These are phyloP conservation scores for Pogonocichla stellata DNA, from an alignment of 2,113 vertebrate species.

Conservation along the genomic window DNA sequence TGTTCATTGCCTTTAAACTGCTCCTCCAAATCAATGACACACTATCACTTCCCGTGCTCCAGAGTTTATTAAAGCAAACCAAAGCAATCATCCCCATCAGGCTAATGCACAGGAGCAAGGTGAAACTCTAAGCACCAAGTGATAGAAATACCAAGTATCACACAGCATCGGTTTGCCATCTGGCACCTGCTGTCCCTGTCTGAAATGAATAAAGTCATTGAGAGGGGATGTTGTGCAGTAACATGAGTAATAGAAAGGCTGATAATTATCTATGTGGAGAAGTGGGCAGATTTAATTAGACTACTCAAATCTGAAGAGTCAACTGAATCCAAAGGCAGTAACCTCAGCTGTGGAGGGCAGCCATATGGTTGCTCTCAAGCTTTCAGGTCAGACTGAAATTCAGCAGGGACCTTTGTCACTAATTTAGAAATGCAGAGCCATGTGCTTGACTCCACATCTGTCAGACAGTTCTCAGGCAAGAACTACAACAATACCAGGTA, in stretches of 20 bases:
- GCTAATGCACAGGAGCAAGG: conserved; percentile 55
- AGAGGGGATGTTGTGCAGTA: conserved; percentile 55
- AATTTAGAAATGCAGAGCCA: not conserved
- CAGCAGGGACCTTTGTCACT: not conserved
- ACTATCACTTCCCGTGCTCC: conserved; percentile 48
- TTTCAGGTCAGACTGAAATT: conserved; percentile 23
- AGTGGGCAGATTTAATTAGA: conserved; percentile 69
- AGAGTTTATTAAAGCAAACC: conserved; percentile 50
- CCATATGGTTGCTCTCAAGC: not conserved
- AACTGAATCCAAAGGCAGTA: conserved; percentile 40
- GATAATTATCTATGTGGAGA: conserved; percentile 67
- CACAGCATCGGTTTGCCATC: conserved; percentile 62
- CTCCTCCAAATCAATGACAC: conserved; percentile 33
- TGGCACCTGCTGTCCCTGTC: conserved; percentile 73
- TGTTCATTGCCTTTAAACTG: conserved; percentile 53
- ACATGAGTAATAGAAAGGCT: conserved; percentile 68
- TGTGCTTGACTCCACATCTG: not conserved
- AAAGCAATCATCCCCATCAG: conserved; percentile 28
- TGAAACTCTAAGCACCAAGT: conserved; percentile 68
- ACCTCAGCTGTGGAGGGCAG: not conserved
- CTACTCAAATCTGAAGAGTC: conserved; percentile 60
- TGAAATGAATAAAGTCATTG: conserved; percentile 66
- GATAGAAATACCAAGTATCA: conserved; percentile 40
- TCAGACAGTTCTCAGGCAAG: not conserved
- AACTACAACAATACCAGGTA: not conserved